Conservation (phyloP, 2,113 vertebrate genomes). For the Myotis yumanensis region DNA sequence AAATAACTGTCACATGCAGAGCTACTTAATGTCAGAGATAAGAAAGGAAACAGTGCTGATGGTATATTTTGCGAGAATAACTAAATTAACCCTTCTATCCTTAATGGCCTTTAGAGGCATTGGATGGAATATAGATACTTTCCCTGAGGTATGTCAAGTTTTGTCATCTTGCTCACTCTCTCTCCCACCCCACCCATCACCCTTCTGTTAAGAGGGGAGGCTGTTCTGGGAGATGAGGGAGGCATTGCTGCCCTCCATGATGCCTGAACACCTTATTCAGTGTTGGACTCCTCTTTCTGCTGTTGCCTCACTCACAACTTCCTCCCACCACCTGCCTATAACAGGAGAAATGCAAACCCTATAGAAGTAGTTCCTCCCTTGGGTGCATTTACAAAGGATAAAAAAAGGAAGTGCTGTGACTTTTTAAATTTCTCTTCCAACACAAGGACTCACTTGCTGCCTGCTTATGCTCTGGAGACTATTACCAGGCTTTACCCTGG, state of each 20-base stretch:
- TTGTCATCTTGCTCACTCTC: not conserved
- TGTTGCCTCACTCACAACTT: not conserved
- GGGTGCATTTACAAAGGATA: not conserved
- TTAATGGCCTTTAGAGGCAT: not conserved
- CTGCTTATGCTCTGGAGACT: not conserved
- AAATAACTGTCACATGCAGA: not conserved
- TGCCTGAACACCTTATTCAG: not conserved
- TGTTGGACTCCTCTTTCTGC: not conserved
- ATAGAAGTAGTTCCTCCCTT: not conserved
- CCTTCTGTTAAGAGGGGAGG: not conserved
- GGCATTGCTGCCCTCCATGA: not conserved
- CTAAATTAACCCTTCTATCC: not conserved
- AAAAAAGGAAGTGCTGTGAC: not conserved
- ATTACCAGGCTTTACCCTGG: not conserved
- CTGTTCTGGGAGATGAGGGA: not conserved
- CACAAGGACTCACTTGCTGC: not conserved
- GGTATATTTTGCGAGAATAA: not conserved
- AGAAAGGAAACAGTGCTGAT: not conserved
- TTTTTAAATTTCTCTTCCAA: not conserved
- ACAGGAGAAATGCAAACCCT: not conserved
- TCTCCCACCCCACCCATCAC: accelerated
- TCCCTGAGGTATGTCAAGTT: not conserved
- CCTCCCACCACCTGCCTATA: not conserved
- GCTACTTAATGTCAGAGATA: not conserved
- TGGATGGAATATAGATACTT: not conserved